Conservation (phyloP, 2,113 vertebrate genomes). For the Ascaphus truei region DNA sequence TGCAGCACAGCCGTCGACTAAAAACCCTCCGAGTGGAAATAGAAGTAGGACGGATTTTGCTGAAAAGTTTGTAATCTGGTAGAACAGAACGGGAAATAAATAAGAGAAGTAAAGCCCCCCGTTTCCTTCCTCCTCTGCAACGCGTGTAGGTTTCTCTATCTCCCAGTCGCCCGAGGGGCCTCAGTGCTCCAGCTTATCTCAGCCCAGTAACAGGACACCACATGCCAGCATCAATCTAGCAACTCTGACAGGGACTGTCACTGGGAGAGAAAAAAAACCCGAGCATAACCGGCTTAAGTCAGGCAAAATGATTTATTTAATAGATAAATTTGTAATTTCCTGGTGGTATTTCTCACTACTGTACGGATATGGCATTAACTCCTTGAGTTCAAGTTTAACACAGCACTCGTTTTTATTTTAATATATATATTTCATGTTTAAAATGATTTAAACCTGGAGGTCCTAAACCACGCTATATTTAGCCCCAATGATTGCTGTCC, state of each 20-base stretch:
- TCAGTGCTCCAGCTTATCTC: slow-evolving; percentile 29
- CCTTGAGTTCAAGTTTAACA: neutral
- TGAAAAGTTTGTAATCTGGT: slow-evolving; percentile 6
- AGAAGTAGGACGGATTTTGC: neutral
- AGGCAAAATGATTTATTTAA: slow-evolving; percentile 35
- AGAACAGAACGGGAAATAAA: no score
- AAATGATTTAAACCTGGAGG: no score
- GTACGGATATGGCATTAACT: neutral
- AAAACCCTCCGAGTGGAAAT: neutral
- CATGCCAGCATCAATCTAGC: slow-evolving; percentile 26
- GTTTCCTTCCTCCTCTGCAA: slow-evolving; percentile 1
- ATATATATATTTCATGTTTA: neutral
- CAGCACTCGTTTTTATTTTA: neutral
- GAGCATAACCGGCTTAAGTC: slow-evolving; percentile 27
- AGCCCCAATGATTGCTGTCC: no score
- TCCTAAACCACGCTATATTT: no score
- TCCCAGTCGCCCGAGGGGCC: slow-evolving; percentile 25
- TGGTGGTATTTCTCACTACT: slow-evolving; percentile 1
- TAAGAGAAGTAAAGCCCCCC: neutral
- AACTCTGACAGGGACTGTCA: slow-evolving; percentile 28
- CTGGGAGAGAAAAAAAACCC: slow-evolving; percentile 12
- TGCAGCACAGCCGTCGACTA: neutral
- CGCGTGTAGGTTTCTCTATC: slow-evolving; percentile 23
- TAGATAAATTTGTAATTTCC: slow-evolving; percentile 34
- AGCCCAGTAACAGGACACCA: slow-evolving; percentile 10